Base-by-base conservation (phyloP, 2,888 invertebrate genomes). In the Epiblema foenella region DNA sequence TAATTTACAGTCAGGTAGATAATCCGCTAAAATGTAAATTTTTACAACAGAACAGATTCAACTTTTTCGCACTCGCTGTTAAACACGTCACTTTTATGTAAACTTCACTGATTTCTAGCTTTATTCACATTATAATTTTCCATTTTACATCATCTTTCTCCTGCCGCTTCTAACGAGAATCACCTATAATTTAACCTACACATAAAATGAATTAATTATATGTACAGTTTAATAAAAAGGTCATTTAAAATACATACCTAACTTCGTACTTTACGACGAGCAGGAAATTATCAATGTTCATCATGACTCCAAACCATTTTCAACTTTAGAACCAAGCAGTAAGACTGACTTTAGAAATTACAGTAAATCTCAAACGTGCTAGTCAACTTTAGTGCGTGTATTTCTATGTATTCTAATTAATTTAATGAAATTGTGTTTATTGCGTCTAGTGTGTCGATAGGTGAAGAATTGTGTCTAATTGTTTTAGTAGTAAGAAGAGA, bases 221-320 rank as follows among this genome's bases (percentile, higher is more conserved):
- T 83, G 79, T 84, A 85, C 83, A 83, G 78, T 75, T 77, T 76
- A 83, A 80, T 80, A 76, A 79, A 79, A 84, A 84, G 81, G 81
- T 82, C 80, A 78, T 83, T 79, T 75, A 75, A 77, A 75, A 79
- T 81, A 80, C 81, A 80, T 82, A 81, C 79, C 81, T 81, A 79
- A 78, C 18, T 64, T 67, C 29, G 18, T 64, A 69, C 17, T 60
- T 58, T 46, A 39, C 24, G 20, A 63, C 33, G 24, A 69, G 56
- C 63, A 42, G 46, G 46, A 51, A 69, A 64, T 10, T 12, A 39
- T 39, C 10, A 54, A 56, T 49, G 62, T n/a, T 17, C 56, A 46
- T 46, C 8, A 18, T 24, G 18, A 57, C 17, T 58, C 20, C 24
- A 58, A 49, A 51, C 29, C 5, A 68, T 46, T 56, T 33, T 17